phyloP scores from a whole-genome alignment of 2,113 vertebrate species.

The Apteryx mantelli region DNA sequence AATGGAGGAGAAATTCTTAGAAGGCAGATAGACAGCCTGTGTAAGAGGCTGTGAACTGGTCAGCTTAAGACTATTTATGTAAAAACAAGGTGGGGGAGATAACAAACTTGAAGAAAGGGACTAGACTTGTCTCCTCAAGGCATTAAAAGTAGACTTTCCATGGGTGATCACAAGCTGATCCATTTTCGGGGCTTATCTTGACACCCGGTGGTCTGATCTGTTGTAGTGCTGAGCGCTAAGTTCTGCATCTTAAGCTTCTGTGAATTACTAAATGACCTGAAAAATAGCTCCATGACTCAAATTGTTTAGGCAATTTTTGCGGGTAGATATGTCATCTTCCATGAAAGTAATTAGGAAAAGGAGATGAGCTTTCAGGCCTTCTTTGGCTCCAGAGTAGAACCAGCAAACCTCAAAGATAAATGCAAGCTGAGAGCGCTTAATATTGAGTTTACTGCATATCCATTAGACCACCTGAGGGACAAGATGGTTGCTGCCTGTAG shows the following conservation, averaged over 20 bases:
- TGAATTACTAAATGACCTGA: not conserved
- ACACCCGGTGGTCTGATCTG: not conserved
- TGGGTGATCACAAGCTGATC: not conserved
- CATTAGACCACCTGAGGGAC: not conserved
- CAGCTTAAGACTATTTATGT: not conserved
- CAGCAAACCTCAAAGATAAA: not conserved
- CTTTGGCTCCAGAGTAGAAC: not conserved
- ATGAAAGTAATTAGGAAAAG: not conserved
- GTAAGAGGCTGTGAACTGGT: not conserved
- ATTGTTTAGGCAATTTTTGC: not conserved
- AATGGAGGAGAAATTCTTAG: not conserved
- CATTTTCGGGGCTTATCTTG: fast-evolving
- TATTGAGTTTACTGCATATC: not conserved
- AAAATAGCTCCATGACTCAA: not conserved
- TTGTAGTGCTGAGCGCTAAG: not conserved
- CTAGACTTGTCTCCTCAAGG: not conserved
- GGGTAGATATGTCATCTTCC: not conserved
- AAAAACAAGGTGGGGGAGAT: not conserved
- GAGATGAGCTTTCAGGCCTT: not conserved
- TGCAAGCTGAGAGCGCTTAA: not conserved
- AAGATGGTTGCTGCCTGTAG: not conserved
- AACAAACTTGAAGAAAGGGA: not conserved
- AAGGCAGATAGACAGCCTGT: not conserved
- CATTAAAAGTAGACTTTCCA: not conserved
- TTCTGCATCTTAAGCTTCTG: not conserved